These are phyloP conservation scores for Cyanocitta stelleri DNA, from an alignment of 2,113 vertebrate species.

Conservation along the genomic window DNA sequence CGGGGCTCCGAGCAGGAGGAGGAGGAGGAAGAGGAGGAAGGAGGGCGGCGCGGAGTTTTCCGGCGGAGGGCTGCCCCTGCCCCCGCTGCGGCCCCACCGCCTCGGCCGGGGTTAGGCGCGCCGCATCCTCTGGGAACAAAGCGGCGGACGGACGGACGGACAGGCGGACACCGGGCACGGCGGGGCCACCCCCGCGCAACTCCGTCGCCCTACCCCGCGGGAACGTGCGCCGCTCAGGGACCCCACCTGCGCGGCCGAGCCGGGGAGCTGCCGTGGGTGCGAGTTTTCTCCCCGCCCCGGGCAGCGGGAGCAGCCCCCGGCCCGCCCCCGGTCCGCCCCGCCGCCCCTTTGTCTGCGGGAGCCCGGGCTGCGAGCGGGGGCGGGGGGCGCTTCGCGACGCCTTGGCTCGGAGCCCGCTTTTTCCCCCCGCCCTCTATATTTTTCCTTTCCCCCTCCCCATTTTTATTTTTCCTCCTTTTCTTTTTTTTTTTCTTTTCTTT, in stretches of 20 bases:
- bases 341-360: slow-evolving; percentile 72
- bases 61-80: slow-evolving; percentile 41
- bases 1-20: background rate
- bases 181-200: background rate
- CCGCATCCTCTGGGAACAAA: slow-evolving; percentile 27
- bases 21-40: background rate
- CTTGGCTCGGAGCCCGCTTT: background rate
- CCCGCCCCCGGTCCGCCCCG: slow-evolving; percentile 27
- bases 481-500: too few species aligned
- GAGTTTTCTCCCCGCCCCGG: background rate
- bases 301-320: background rate
- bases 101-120: background rate
- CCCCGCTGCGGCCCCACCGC: slow-evolving; percentile 20
- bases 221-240: background rate
- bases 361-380: background rate
- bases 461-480: background rate
- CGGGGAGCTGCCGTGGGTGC: background rate
- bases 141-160: background rate
- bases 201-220: background rate
- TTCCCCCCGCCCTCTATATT: slow-evolving; percentile 15
- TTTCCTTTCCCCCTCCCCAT: fast-evolving
- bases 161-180: background rate
- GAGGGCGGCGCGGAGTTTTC: slow-evolving; percentile 49
- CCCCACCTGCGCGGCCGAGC: background rate
- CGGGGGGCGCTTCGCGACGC: background rate